A percentile compares a stretch with the other conserved stretches of the same genome.
phyloP scores from a whole-genome alignment of 2,888 invertebrate species.

The Xylophagus ater region DNA sequence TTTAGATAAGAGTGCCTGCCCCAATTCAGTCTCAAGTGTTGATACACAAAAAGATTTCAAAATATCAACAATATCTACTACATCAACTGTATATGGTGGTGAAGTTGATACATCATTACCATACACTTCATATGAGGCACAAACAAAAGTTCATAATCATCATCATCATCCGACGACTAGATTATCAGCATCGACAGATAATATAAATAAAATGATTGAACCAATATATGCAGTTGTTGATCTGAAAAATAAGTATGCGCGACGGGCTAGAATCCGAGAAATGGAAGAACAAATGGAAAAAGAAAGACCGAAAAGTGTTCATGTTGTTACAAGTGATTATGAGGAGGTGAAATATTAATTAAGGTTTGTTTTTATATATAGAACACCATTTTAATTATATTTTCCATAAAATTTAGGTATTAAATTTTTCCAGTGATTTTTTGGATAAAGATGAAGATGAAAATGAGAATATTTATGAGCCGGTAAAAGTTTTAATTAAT shows the following conservation, averaged over 20 bases:
- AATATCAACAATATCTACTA: not conserved
- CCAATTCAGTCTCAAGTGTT: not conserved
- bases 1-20: constrained; percentile 21
- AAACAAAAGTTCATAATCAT: constrained; percentile 3
- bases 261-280: constrained; percentile 21
- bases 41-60: not conserved
- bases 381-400: too few species aligned
- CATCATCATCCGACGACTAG: constrained; percentile 6
- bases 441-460: constrained; percentile 19
- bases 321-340: constrained; percentile 22
- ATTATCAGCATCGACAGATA: constrained; percentile 15
- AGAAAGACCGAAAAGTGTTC: constrained; percentile 20
- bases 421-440: constrained; percentile 20
- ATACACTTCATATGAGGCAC: not conserved
- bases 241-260: constrained; percentile 28
- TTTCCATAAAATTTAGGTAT: constrained; percentile 22
- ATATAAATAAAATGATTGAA: constrained; percentile 17
- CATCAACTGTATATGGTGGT: too few species aligned
- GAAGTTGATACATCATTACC: too few species aligned
- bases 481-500: constrained; percentile 19
- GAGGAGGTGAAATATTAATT: constrained; percentile 22
- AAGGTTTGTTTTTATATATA: not conserved
- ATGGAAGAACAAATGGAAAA: constrained; percentile 17
- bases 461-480: constrained; percentile 30
- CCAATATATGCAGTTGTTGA: constrained; percentile 31